Evolutionary conservation across 2,113 vertebrate genomes (phyloP), one percentile per base, ranked within the genome.

Genomic region (Peromyscus polionotus): DNA sequence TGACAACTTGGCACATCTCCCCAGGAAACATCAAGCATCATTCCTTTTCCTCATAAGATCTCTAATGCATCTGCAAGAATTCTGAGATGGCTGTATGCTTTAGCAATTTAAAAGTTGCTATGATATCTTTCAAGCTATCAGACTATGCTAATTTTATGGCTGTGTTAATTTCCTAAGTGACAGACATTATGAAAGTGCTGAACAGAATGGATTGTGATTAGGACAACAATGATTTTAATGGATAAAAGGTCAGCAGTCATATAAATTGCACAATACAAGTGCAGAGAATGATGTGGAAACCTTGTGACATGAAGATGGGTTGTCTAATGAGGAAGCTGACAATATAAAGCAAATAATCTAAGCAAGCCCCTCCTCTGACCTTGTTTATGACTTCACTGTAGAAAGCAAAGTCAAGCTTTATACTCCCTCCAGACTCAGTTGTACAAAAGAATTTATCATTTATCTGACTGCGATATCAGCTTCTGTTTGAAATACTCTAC

Each of bases 111-210:
- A 51, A 96, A 63, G 95, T 73, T 57, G 80, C 48, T 39, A 24
- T 63, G 19, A 65, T 91, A n/a, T 86, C 54, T 95, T 94, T 97
- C 68, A 94, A 96, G 81, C 86, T 80, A 95, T 88, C 83, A 93
- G 59, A 85, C 80, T 96, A 96, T 98, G 92, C 36, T 96, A 96
- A 98, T 97, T 97, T 96, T 96, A 93, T 85, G 84, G 79, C 87
- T 88, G 42, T 86, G 86, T 90, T 96, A 95, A 96, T 95, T 97
- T 98, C 86, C 75, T 88, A 93, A 95, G 51, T 96, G 94, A 72
- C 48, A 95, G 73, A 93, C 94, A 95, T 96, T 92, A 95, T n/a
- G 14, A 81, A 95, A 96, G 36, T 93, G 79, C 91, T 93, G 65
- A 94, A 81, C 28, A 95, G 85, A 94, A 93, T 63, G 96, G 86